A percentile compares a stretch with the other conserved stretches of the same genome.
Evolutionary conservation across 2,888 invertebrate genomes (phyloP).

Genomic region (Cantharis rufa): DNA sequence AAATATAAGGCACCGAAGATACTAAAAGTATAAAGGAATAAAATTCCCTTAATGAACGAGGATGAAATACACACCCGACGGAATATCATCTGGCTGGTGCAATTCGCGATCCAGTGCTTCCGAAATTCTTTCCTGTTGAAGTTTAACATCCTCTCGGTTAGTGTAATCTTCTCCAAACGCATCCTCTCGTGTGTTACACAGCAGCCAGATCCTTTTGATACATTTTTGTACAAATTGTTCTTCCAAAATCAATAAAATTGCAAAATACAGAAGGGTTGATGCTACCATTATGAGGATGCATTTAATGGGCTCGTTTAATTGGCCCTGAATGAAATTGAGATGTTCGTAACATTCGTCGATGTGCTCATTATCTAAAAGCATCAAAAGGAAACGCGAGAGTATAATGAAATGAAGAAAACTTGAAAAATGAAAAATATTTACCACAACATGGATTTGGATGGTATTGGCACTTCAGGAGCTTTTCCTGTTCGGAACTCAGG

Average conservation of each 20-base stretch:
- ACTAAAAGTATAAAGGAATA: not conserved
- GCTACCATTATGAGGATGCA: not conserved
- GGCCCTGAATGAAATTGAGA: not conserved
- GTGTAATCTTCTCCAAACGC: conserved; percentile 31
- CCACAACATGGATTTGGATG: not conserved
- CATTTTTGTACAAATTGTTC: not conserved
- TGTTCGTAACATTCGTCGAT: not conserved
- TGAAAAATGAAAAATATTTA: not conserved
- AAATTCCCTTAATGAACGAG: not conserved
- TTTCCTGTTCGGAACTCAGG: not conserved
- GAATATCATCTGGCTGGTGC: not conserved
- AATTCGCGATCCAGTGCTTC: not conserved
- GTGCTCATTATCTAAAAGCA: not conserved
- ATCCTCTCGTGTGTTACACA: not conserved
- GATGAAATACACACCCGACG: not conserved
- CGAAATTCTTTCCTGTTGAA: not conserved
- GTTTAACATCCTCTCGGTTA: not conserved
- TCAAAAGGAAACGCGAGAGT: too few species aligned
- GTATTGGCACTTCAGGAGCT: not conserved
- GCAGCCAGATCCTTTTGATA: not conserved
- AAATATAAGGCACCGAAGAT: not conserved
- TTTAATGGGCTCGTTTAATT: not conserved
- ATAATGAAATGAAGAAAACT: too few species aligned
- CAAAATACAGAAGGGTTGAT: not conserved
- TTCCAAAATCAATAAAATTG: not conserved